Conservation (phyloP, 2,888 invertebrate genomes). For the Baccha elongata region DNA sequence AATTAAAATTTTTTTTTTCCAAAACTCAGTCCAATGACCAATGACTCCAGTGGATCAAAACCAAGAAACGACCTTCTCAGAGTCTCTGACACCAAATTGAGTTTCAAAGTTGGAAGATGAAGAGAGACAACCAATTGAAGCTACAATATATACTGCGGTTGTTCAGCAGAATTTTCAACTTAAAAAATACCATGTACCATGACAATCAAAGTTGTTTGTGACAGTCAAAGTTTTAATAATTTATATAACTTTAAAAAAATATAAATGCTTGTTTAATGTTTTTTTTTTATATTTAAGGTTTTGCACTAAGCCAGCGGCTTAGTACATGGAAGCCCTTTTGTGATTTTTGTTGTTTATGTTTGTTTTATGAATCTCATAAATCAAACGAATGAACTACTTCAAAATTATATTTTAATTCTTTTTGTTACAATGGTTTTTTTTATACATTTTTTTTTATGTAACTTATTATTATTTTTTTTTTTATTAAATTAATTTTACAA, state of each 20-base stretch:
- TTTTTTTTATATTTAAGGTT: slow-evolving; percentile 67
- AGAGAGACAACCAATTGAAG: slow-evolving; percentile 63
- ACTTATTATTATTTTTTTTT: slow-evolving; percentile 48
- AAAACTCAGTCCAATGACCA: slow-evolving; percentile 34
- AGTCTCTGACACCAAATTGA: slow-evolving; percentile 30
- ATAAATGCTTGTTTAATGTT: slow-evolving; percentile 47
- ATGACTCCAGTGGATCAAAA: slow-evolving; percentile 48
- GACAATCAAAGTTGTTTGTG: slow-evolving; percentile 46
- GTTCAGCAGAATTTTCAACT: slow-evolving; percentile 66
- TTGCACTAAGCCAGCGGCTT: slow-evolving; percentile 73
- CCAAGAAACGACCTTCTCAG: slow-evolving; percentile 43
- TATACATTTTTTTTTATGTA: slow-evolving; percentile 57
- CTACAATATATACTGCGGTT: slow-evolving; percentile 66
- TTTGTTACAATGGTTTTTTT: slow-evolving; percentile 50
- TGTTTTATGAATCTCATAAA: slow-evolving; percentile 60
- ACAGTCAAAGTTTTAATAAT: slow-evolving; percentile 75
- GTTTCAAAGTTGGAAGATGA: background rate
- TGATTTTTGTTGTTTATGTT: slow-evolving; percentile 79
- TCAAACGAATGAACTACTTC: slow-evolving; percentile 58
- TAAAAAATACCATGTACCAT: slow-evolving; percentile 45
- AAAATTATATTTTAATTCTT: slow-evolving; percentile 51
- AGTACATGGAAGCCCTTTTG: slow-evolving; percentile 81
- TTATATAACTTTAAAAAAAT: slow-evolving; percentile 42
- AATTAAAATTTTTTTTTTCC: background rate
- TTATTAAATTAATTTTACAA: slow-evolving; percentile 82